A percentile compares a stretch with the other conserved stretches of the same genome.
Conservation (phyloP, 2,113 vertebrate species). For the Nycticryphes semicollaris region DNA sequence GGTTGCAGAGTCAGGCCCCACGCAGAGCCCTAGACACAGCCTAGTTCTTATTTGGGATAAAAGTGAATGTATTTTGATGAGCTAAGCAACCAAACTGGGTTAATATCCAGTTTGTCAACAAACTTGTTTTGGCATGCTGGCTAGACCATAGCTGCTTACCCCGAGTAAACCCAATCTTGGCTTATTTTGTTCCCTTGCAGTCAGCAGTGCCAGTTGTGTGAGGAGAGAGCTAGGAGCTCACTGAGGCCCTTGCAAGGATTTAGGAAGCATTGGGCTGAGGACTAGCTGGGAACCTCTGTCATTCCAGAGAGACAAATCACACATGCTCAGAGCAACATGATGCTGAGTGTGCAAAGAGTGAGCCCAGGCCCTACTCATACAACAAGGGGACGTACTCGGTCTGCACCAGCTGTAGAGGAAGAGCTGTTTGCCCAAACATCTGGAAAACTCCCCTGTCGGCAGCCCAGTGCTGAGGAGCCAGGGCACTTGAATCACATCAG, state of each 20-base stretch:
- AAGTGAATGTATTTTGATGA: conserved; percentile 35
- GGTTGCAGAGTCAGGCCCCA: background rate
- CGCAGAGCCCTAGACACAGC: background rate
- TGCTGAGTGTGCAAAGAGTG: background rate
- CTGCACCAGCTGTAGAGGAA: background rate
- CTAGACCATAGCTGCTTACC: background rate
- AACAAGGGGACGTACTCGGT: background rate
- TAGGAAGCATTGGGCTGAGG: background rate
- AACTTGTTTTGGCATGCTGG: conserved; percentile 31
- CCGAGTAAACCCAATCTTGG: background rate
- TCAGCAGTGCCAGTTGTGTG: background rate
- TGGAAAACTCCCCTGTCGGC: background rate
- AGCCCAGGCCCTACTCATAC: background rate
- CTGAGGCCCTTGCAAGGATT: background rate
- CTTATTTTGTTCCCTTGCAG: background rate
- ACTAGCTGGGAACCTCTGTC: background rate
- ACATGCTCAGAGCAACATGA: background rate
- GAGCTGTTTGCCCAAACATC: background rate
- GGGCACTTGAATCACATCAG: background rate
- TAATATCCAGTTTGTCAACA: conserved; percentile 57
- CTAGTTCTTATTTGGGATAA: conserved; percentile 4
- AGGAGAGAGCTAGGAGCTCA: background rate
- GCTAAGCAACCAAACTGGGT: conserved; percentile 43
- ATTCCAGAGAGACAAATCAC: background rate
- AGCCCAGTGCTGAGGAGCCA: background rate